Percentiles rank a stretch among this genome's conserved stretches.
These are phyloP conservation scores for Nannoperca obscura DNA, from an alignment of 2,797 vertebrate genomes.

Conservation along the genomic window DNA sequence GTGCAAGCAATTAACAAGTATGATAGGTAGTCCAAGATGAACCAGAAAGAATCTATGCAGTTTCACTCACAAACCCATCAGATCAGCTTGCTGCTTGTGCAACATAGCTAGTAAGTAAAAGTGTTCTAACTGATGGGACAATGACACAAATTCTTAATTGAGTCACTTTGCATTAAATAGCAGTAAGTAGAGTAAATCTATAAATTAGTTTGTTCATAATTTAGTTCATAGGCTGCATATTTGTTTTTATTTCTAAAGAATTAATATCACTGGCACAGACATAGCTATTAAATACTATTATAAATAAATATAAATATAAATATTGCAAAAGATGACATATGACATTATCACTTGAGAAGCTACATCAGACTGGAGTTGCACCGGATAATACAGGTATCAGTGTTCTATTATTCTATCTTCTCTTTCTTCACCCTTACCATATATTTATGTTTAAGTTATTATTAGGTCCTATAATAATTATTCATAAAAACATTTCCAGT, in stretches of 20 bases:
- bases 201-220: not conserved
- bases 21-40: not conserved
- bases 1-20: not conserved
- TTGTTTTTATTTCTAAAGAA: not conserved
- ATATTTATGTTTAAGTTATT: too few species aligned
- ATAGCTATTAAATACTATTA: too few species aligned
- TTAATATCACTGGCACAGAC: not conserved
- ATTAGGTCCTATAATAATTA: too few species aligned
- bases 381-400: not conserved
- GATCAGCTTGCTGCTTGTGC: not conserved
- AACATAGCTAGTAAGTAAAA: not conserved
- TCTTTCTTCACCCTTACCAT: too few species aligned
- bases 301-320: not conserved
- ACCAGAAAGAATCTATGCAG: not conserved
- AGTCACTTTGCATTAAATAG: not conserved
- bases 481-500: not conserved
- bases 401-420: too few species aligned
- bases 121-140: not conserved
- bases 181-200: not conserved
- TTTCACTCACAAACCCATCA: not conserved
- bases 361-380: not conserved
- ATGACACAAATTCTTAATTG: not conserved
- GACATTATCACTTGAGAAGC: not conserved
- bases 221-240: not conserved
- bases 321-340: not conserved